Percentiles rank a stretch among this genome's conserved stretches.
phyloP scores from a whole-genome alignment of 1,140 invertebrate genomes.

The Dreissena polymorpha region DNA sequence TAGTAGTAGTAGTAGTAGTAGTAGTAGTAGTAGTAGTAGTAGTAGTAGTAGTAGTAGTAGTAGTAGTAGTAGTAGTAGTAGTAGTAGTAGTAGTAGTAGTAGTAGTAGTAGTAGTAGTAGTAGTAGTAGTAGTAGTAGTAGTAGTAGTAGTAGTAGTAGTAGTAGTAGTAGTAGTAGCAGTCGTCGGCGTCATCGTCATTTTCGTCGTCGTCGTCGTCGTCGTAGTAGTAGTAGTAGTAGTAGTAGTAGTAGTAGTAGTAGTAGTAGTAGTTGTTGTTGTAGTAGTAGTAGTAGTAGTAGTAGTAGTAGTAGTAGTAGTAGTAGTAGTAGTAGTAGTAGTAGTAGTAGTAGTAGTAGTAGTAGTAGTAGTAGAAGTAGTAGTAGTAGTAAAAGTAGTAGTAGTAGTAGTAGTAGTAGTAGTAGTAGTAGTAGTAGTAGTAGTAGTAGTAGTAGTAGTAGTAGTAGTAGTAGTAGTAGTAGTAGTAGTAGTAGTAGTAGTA shows the following conservation, averaged over 20 bases:
- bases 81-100: slow-evolving; percentile 1
- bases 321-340: not conserved
- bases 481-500: not conserved
- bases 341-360: not conserved
- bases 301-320: not conserved
- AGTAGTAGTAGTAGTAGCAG: slow-evolving; percentile 5
- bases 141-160: slow-evolving; percentile 9
- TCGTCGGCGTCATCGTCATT: too few relatives aligned
- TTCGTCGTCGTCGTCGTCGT: too few relatives aligned
- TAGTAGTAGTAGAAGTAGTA: not conserved
- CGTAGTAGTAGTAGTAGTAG: not conserved
- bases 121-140: not conserved
- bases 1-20: slow-evolving; percentile 16
- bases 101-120: not conserved
- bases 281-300: not conserved
- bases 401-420: not conserved
- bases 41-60: slow-evolving; percentile 12
- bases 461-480: not conserved
- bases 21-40: slow-evolving; percentile 12
- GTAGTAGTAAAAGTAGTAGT: not conserved
- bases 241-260: not conserved
- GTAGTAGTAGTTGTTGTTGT: not conserved
- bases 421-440: not conserved
- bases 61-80: slow-evolving; percentile 13
- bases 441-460: not conserved